These are phyloP conservation scores for Podargus strigoides DNA, from an alignment of 2,797 vertebrate genomes.

Conservation along the genomic window DNA sequence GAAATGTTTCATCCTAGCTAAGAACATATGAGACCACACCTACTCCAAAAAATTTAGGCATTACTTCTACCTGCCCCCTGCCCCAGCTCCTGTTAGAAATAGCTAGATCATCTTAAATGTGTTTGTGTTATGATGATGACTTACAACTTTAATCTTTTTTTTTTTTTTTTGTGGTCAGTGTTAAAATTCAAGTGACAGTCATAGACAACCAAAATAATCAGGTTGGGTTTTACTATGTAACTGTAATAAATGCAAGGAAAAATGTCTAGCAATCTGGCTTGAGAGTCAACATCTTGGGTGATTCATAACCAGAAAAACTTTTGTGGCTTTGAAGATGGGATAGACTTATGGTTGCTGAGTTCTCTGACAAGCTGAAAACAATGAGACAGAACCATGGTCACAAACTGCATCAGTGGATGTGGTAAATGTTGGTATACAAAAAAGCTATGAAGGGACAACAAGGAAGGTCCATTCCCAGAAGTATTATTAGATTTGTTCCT, in stretches of 20 bases:
- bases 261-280: not conserved
- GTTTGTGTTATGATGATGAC: not conserved
- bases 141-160: not conserved
- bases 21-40: not conserved
- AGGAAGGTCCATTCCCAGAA: not conserved
- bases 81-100: not conserved
- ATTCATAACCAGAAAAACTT: not conserved
- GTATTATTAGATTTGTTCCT: not conserved
- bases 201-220: not conserved
- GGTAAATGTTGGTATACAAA: not conserved
- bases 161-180: not conserved
- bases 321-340: not conserved
- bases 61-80: not conserved
- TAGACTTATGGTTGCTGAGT: rapidly evolving
- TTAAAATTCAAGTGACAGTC: not conserved
- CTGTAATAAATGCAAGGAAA: not conserved
- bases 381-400: not conserved
- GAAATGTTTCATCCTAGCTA: not conserved
- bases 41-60: not conserved
- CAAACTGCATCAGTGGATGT: not conserved
- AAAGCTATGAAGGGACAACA: not conserved
- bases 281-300: not conserved
- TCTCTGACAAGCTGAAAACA: not conserved
- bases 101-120: not conserved
- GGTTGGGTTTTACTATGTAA: not conserved